These are phyloP conservation scores for Clitarchus hookeri DNA, from an alignment of 2,888 invertebrate genomes.

Conservation along the genomic window DNA sequence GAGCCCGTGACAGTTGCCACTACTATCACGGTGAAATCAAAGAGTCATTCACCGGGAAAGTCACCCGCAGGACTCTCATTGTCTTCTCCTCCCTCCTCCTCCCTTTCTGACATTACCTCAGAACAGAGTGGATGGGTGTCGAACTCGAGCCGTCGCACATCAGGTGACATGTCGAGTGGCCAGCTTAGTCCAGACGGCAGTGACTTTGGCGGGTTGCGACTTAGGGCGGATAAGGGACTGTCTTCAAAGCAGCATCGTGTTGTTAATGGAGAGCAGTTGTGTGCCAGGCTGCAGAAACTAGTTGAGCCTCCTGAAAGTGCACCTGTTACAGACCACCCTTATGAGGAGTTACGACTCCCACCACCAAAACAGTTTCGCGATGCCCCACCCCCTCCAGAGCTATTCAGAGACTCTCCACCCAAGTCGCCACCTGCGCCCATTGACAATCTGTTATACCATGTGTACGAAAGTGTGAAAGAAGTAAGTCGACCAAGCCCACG, in stretches of 20 bases:
- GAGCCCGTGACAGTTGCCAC: conserved; percentile 36
- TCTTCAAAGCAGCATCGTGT: conserved; percentile 36
- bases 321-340: conserved; percentile 50
- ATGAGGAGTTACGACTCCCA: conserved; percentile 68
- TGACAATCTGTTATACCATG: conserved; percentile 80
- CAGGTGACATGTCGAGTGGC: conserved; percentile 55
- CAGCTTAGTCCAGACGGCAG: conserved; percentile 49
- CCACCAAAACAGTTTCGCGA: conserved; percentile 86
- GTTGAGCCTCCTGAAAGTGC: conserved; percentile 50
- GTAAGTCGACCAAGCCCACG: conserved; percentile 33
- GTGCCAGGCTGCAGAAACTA: conserved; percentile 68
- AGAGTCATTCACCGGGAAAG: conserved; percentile 38
- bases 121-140: conserved; percentile 90
- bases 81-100: conserved; percentile 45
- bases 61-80: conserved; percentile 33
- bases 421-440: conserved; percentile 51
- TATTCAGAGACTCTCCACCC: conserved; percentile 63
- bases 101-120: conserved; percentile 61
- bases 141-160: conserved; percentile 62
- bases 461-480: conserved; percentile 69
- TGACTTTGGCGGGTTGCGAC: conserved; percentile 33
- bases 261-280: conserved; percentile 64
- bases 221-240: conserved; percentile 6
- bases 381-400: conserved; percentile 75
- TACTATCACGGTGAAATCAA: conserved; percentile 36